Evolutionary conservation across 2,888 invertebrate species (phyloP).

Genomic region (Geotrupes spiniger): DNA sequence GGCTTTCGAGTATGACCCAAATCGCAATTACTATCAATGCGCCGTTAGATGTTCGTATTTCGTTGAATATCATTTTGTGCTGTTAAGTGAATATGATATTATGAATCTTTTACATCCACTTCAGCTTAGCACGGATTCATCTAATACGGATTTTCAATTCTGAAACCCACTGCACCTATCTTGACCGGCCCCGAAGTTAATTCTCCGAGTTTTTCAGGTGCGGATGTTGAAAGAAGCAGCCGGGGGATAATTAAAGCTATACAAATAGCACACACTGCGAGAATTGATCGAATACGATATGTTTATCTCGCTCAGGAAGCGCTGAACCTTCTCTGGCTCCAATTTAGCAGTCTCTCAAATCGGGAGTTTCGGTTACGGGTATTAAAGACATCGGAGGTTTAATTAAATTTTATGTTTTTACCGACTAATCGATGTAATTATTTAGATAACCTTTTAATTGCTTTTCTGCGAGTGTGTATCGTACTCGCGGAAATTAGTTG

Average conservation of each 20-base stretch:
- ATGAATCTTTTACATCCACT: neutral
- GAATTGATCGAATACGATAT: slow-evolving; percentile 27
- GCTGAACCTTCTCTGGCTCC: neutral
- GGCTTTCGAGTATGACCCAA: too few relatives aligned
- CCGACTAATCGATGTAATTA: neutral
- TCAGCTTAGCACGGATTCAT: neutral
- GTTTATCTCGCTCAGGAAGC: neutral
- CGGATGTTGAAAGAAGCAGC: slow-evolving; percentile 16
- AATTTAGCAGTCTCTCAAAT: slow-evolving; percentile 5
- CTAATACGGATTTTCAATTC: slow-evolving; percentile 1
- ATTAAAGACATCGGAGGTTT: neutral
- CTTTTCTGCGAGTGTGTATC: too few relatives aligned
- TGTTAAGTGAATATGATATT: too few relatives aligned
- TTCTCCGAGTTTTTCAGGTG: slow-evolving; percentile 12
- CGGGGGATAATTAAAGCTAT: slow-evolving; percentile 28
- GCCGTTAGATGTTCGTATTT: too few relatives aligned
- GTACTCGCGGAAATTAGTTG: too few relatives aligned
- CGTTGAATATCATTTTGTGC: too few relatives aligned
- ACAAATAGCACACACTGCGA: slow-evolving; percentile 26
- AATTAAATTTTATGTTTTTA: neutral
- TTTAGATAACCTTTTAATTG: neutral
- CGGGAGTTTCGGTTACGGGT: neutral
- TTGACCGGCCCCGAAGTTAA: slow-evolving; percentile 1
- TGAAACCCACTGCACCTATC: neutral
- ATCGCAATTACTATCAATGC: too few relatives aligned